Base-by-base conservation (phyloP, 2,888 invertebrate species). In the Melangyna quadrimaculata region DNA sequence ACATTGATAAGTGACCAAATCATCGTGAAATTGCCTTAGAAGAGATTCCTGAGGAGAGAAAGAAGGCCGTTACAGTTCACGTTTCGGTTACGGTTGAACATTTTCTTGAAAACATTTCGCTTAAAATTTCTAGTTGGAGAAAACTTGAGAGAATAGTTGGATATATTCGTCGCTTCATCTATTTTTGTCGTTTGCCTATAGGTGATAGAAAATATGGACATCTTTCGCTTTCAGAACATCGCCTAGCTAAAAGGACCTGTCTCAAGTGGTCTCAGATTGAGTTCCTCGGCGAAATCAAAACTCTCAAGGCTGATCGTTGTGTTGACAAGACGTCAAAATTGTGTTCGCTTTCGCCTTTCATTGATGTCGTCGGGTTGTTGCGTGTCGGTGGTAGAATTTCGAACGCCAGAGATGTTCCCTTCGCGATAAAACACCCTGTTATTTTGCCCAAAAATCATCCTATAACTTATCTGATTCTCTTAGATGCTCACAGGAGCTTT, bases 401-500 rank as follows among this genome's bases (percentile, higher is more conserved):
- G 1, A 61, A 53, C 14, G 69, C 69, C n/a, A 19, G 3, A 10
- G 4, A 71, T 55, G 78, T 77, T 70, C 29, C 53, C 10, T 63
- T 51, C 43, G n/a, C 19, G 29, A 17, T 77, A 19, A 61, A 32
- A 70, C 61, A 77, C 40, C 59, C 71, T 29, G 10, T 22, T 7
- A 77, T 69, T 40, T 40, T 77, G 29, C 32, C 51, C 1, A 70
- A 70, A 70, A 63, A 61, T 35, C 61, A 78, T n/a, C 61, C 32
- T 4, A 35, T 78, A 43, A 63, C 70, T 17, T 40, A 53, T 6
- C 9, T 63, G 5, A 63, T 63, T 14, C 53, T 78, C 0, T n/a
- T 40, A 8, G 69, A 61, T 43, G 57, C 67, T 1, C 75, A 75
- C 24, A 32, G 24, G 4, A 57, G 57, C 29, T 69, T n/a, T 43